Evolutionary conservation across 2,797 vertebrate genomes (phyloP).

Genomic region (Karalla daura): DNA sequence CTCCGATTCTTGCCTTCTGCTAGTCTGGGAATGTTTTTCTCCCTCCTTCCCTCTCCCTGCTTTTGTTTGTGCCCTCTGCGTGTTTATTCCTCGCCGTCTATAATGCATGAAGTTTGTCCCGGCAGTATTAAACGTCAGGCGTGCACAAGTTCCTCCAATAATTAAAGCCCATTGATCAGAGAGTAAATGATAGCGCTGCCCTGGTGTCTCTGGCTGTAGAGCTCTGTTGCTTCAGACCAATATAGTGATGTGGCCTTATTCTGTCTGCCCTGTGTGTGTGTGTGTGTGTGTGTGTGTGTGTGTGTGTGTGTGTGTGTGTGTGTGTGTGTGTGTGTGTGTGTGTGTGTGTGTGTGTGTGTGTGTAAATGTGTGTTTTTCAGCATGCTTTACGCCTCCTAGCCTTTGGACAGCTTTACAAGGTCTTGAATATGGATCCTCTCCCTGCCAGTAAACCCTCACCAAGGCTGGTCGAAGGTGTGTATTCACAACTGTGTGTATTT

Average conservation of each 20-base stretch:
- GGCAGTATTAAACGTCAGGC: constrained; percentile 5
- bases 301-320: constrained; percentile 32
- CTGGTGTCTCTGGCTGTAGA: constrained; percentile 8
- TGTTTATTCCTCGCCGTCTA: constrained; percentile 17
- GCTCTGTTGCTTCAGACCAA: constrained; percentile 11
- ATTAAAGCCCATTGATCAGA: constrained; percentile 44
- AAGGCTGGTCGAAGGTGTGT: constrained; percentile 90
- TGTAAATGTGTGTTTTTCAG: constrained; percentile 73
- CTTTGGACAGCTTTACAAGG: constrained; percentile 94
- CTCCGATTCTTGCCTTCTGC: neutral
- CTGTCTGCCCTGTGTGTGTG: constrained; percentile 27
- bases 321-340: constrained; percentile 28
- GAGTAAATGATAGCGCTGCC: constrained; percentile 12
- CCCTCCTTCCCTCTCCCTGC: neutral
- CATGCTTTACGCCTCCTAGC: constrained; percentile 91
- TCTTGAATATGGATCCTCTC: constrained; percentile 93
- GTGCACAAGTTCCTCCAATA: constrained; percentile 10
- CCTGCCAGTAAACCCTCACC: constrained; percentile 88
- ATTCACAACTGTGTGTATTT: constrained; percentile 11
- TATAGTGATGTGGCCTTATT: constrained; percentile 43
- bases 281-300: constrained; percentile 9
- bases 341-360: constrained; percentile 17
- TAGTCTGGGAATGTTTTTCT: constrained; percentile 36
- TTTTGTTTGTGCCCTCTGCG: constrained; percentile 1
- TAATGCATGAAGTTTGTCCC: constrained; percentile 41